phyloP scores from a whole-genome alignment of 2,888 invertebrate species.

The Eustalomyia histrio region DNA sequence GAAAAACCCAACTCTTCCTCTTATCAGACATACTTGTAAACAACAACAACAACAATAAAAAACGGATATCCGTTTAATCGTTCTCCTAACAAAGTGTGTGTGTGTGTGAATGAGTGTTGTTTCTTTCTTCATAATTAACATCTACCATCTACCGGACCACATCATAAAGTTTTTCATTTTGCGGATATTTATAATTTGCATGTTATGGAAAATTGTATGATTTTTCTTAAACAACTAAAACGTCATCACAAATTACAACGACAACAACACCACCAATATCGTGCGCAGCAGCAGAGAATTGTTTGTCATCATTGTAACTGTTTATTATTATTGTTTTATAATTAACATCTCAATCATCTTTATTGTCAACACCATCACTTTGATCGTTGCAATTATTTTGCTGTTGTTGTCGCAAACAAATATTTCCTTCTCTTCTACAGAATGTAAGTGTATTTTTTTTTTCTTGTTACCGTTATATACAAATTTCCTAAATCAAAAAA shows the following conservation, averaged over 20 bases:
- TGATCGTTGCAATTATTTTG: not conserved
- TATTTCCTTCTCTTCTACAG: not conserved
- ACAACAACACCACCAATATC: not conserved
- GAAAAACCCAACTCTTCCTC: slow-evolving; percentile 37
- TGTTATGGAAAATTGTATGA: slow-evolving; percentile 43
- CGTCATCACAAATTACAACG: not conserved
- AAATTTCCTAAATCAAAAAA: slow-evolving; percentile 8
- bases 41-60: not conserved
- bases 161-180: slow-evolving; percentile 38
- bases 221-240: slow-evolving; percentile 3
- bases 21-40: slow-evolving; percentile 36
- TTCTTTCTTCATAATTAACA: not conserved
- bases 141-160: not conserved
- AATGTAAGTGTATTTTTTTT: slow-evolving; percentile 15
- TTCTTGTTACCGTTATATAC: slow-evolving; percentile 2
- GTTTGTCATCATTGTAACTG: not conserved
- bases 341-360: not conserved
- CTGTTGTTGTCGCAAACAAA: not conserved
- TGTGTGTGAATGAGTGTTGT: no score
- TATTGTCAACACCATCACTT: not conserved
- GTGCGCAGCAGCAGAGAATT: not conserved
- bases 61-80: slow-evolving; percentile 75
- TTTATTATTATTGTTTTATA: not conserved
- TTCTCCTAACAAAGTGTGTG: slow-evolving; percentile 47
- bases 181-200: slow-evolving; percentile 65